These are phyloP conservation scores for Choloepus hoffmanni DNA, from an alignment of 2,113 vertebrate genomes.

Conservation along the genomic window DNA sequence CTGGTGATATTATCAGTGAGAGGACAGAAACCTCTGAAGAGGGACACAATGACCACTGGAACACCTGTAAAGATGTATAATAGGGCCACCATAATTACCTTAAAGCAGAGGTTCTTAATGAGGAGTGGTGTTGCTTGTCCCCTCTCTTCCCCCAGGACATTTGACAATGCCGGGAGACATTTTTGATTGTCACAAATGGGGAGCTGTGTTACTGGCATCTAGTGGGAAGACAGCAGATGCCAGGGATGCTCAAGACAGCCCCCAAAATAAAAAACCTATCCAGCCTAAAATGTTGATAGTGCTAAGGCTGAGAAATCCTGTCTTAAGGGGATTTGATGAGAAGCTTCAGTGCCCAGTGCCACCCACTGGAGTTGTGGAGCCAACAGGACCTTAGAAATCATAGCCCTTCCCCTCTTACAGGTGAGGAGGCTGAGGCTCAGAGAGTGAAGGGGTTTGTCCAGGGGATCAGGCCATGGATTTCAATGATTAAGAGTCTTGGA, in stretches of 20 bases:
- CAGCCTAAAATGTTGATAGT: too few species aligned
- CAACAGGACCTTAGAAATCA: neutral
- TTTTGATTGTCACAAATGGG: neutral
- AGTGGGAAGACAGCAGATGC: neutral
- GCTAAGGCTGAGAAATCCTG: neutral
- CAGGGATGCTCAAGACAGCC: neutral
- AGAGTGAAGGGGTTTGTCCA: neutral
- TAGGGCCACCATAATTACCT: neutral
- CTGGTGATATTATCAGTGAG: neutral
- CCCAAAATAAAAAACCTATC: neutral
- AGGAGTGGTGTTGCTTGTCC: neutral
- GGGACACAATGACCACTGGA: neutral
- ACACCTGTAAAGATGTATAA: neutral
- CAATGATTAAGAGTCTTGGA: neutral
- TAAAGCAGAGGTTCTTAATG: neutral
- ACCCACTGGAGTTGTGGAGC: neutral
- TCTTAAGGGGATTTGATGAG: neutral
- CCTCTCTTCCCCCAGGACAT: too few species aligned
- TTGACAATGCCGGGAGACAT: neutral
- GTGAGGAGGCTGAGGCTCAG: neutral
- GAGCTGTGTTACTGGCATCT: neutral
- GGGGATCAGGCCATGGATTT: neutral
- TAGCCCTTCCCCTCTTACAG: neutral
- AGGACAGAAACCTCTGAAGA: neutral
- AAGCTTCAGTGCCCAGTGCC: neutral